Evolutionary conservation across 2,113 vertebrate species (phyloP).

Genomic region (Tyto alba): DNA sequence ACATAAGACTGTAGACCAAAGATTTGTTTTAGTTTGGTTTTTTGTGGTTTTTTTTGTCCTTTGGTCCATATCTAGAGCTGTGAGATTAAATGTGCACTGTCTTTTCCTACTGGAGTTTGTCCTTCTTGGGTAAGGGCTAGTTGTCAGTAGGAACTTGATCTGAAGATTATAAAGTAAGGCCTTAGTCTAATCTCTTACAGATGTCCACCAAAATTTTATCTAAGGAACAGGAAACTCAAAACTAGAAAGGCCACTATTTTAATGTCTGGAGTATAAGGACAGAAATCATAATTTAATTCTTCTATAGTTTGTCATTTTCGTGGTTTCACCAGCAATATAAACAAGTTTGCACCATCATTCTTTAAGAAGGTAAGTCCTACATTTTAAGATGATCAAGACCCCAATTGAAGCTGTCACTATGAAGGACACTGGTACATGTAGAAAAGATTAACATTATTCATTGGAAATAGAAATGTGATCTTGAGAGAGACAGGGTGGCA

Average conservation of each 20-base stretch:
- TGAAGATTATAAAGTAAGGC: neutral
- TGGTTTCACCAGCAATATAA: neutral
- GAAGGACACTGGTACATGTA: neutral
- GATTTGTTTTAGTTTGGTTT: neutral
- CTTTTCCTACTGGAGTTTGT: neutral
- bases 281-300: neutral
- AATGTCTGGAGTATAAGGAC: neutral
- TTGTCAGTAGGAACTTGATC: neutral
- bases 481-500: neutral
- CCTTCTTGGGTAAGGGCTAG: neutral
- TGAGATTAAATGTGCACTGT: neutral
- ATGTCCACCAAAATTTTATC: neutral
- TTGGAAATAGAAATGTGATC: neutral
- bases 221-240: neutral
- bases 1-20: neutral
- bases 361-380: neutral
- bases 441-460: neutral
- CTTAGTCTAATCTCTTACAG: neutral
- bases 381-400: neutral
- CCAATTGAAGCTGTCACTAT: rapidly evolving
- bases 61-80: neutral
- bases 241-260: neutral
- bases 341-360: neutral
- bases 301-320: neutral
- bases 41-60: rapidly evolving